These are phyloP conservation scores for Gadus macrocephalus DNA, from an alignment of 2,113 vertebrate genomes.

Conservation along the genomic window DNA sequence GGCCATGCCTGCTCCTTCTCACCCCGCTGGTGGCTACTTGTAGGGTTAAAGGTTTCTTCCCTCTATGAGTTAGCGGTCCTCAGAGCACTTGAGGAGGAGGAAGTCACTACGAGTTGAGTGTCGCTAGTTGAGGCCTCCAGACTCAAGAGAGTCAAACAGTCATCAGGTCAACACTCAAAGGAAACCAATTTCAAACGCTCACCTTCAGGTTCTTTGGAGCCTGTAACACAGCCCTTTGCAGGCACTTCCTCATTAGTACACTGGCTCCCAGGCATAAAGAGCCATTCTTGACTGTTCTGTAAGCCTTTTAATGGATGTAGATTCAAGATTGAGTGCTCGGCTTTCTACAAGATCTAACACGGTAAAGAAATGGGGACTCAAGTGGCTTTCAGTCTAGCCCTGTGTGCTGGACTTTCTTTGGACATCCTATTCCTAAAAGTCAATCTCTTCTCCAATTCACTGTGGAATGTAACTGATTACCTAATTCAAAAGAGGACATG, in stretches of 20 bases:
- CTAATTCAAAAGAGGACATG: too few species aligned
- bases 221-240: conserved; percentile 14
- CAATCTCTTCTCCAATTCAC: too few species aligned
- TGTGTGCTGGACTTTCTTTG: neutral
- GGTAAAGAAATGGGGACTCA: neutral
- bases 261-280: neutral
- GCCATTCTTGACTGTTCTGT: neutral
- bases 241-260: conserved; percentile 3
- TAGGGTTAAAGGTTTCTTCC: conserved; percentile 32
- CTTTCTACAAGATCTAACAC: neutral
- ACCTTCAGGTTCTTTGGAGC: conserved; percentile 12
- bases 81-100: conserved; percentile 48
- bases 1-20: conserved; percentile 31
- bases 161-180: conserved; percentile 38
- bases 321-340: neutral
- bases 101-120: conserved; percentile 44
- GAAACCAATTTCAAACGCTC: conserved; percentile 12
- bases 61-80: conserved; percentile 42
- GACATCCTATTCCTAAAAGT: neutral
- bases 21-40: conserved; percentile 26
- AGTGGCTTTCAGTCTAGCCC: neutral
- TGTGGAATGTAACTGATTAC: too few species aligned
- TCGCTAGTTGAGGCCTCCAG: conserved; percentile 53
- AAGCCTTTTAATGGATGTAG: conserved; percentile 6
- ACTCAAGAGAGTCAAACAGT: conserved; percentile 32